Evolutionary conservation across 2,797 vertebrate species (phyloP), one percentile per base, ranked within the genome.

Genomic region (Hafferia zeledoni): DNA sequence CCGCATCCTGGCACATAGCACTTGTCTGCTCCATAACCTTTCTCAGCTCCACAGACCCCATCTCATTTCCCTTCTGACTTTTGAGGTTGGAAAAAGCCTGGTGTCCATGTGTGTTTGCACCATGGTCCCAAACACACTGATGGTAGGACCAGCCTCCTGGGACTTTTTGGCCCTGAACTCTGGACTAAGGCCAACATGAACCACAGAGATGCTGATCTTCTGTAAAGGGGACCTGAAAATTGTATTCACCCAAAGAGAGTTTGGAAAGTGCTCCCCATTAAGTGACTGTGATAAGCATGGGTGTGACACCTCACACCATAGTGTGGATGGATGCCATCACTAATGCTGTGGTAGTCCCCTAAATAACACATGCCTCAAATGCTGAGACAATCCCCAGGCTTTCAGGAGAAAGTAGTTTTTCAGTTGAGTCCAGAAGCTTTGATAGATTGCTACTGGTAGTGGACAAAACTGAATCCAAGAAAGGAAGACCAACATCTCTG

Each of bases 11-110:
- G 82, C 69, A 77, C 82, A 91, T 1, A 75, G 43, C 25, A 37
- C 47, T 78, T 89, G 90, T 81, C 72, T 92, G n/a, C 89, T 93
- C 57, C 22, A 28, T 65, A 85, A 85, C 87, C 78, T 81, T 69
- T 49, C 60, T 49, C 64, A 75, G 24, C 50, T 89, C 37, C 59
- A 35, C 39, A 94, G 44, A 86, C 30, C 35, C 44, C 64, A 64
- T 47, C 60, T 18, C 27, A 5, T 57, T 92, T 84, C 77, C 70
- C 41, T 78, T 65, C 71, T 82, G 80, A 77, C 44, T 85, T 35
- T 75, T 56, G 41, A 75, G n/a, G 50, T 3, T 83, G 76, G 53
- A 81, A 72, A 59, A 68, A 65, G 6, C 55, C 39, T 76, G 39
- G 7, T 63, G 43, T 35, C 59, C 61, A 17, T 5, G 10, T 31